Base-by-base conservation (phyloP, 1,140 invertebrate genomes). In the Drosophila gunungcola region DNA sequence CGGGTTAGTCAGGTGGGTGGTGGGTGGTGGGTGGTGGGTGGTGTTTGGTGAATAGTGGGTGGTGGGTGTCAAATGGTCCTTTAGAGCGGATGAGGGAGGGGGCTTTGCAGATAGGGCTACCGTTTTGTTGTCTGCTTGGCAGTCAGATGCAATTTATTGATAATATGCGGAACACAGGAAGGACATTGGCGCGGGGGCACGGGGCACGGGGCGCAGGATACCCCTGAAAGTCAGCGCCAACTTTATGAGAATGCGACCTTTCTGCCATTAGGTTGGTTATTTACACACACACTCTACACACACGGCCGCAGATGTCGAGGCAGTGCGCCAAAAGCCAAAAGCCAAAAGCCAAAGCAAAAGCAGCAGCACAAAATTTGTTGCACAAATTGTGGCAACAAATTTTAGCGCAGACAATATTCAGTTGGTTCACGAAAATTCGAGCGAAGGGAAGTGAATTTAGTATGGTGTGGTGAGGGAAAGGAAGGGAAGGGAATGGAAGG, bases 91-190 rank as follows among this genome's bases (percentile, higher is more conserved):
- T 3, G 12, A 39, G 9, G 53, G 5, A 2, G 48, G 12, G 38
- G 45, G 42, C 25, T 36, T 12, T 43, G 49, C 5, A 21, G 42
- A 55, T 25, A 42, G 57, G 49, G n/a, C 60, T 69, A 52, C 42
- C 70, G 53, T 56, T 70, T 57, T 70, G 76, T 54, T 62, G 80
- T 74, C 74, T 80, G 72, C 63, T 73, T 49, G 65, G 60, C 70
- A 82, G 83, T 88, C 84, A 88, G 83, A 88, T 88, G 83, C 83
- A 88, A 88, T 88, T 88, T 88, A 88, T 88, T 88, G 83, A 88
- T 88, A 88, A 88, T 88, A 72, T 78, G 45, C 65, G 62, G 39
- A 57, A 43, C 54, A 51, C 43, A 57, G 55, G 27, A 48, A 54
- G 21, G 56, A 25, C 16, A 21, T 21, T 21, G 16, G 16, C 1